phyloP scores from a whole-genome alignment of 2,113 vertebrate genomes.

The Chlamydotis undulata region DNA sequence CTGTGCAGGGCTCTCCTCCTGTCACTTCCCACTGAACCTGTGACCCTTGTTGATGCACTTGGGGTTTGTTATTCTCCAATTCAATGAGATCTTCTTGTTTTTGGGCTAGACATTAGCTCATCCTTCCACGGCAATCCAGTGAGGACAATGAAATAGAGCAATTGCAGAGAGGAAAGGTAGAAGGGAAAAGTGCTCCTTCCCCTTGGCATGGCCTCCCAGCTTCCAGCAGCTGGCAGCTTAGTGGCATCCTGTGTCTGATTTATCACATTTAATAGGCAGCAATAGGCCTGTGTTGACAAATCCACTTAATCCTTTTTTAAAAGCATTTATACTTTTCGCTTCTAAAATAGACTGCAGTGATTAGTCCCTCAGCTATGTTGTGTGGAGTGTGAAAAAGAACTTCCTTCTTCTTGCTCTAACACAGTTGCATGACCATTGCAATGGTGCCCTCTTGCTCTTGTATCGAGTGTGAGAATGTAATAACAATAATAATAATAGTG shows the following conservation, averaged over 20 bases:
- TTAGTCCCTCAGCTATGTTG: background rate
- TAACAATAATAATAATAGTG: no score
- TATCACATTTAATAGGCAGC: background rate
- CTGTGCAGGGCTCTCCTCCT: background rate
- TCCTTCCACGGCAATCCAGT: background rate
- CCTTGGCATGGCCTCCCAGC: background rate
- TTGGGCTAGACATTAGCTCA: slow-evolving; percentile 3
- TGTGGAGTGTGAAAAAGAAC: background rate
- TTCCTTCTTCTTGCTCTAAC: background rate
- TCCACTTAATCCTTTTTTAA: background rate
- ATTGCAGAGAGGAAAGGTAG: background rate
- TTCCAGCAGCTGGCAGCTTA: background rate
- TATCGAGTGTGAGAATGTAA: rapidly evolving
- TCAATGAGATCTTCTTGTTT: background rate
- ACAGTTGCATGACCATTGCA: background rate
- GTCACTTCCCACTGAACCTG: background rate
- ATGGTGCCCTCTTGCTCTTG: background rate
- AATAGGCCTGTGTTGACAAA: background rate
- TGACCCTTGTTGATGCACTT: slow-evolving; percentile 2
- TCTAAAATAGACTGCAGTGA: background rate
- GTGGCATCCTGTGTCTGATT: background rate
- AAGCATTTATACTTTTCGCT: background rate
- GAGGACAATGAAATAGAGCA: background rate
- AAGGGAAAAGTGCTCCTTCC: background rate
- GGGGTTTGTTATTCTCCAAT: background rate